These are phyloP conservation scores for Enteromius anoplus DNA, from an alignment of 2,797 vertebrate genomes.

Conservation along the genomic window DNA sequence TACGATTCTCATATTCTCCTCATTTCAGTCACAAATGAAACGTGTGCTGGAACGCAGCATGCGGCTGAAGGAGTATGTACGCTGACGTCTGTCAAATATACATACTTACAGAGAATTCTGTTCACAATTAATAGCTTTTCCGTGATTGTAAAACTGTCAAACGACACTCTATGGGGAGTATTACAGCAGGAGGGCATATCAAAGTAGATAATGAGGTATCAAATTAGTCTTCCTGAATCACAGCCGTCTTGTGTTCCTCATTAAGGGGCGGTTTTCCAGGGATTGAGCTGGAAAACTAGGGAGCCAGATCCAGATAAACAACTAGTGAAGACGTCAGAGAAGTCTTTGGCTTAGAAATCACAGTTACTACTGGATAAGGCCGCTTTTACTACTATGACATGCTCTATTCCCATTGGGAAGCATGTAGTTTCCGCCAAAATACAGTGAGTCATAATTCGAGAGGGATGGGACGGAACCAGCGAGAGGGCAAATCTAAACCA, in stretches of 20 bases:
- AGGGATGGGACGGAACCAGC: conserved; percentile 18
- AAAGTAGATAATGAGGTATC: conserved; percentile 17
- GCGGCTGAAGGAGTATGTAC: background rate
- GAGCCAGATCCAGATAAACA: background rate
- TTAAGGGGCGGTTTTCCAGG: background rate
- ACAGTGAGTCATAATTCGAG: background rate
- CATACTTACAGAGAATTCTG: conserved; percentile 30
- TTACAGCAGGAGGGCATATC: conserved; percentile 17
- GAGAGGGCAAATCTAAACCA: conserved; percentile 69
- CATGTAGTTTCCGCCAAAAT: background rate
- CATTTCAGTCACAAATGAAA: conserved; percentile 13
- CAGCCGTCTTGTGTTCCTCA: conserved; percentile 18
- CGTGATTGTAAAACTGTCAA: background rate
- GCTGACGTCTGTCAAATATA: background rate
- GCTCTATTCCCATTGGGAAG: conserved; percentile 18
- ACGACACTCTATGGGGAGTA: background rate
- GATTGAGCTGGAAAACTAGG: conserved; percentile 31
- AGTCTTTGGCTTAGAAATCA: background rate
- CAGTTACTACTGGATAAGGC: background rate
- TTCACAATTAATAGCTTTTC: conserved; percentile 34
- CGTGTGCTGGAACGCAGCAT: background rate
- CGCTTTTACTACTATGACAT: background rate
- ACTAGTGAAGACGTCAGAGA: background rate
- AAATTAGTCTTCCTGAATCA: conserved; percentile 23
- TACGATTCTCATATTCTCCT: conserved; percentile 9